Percentiles rank a stretch among this genome's conserved stretches.
Evolutionary conservation across 92 coral and sea anemone genomes (phyloP).

Genomic region (Paramuricea clavata): DNA sequence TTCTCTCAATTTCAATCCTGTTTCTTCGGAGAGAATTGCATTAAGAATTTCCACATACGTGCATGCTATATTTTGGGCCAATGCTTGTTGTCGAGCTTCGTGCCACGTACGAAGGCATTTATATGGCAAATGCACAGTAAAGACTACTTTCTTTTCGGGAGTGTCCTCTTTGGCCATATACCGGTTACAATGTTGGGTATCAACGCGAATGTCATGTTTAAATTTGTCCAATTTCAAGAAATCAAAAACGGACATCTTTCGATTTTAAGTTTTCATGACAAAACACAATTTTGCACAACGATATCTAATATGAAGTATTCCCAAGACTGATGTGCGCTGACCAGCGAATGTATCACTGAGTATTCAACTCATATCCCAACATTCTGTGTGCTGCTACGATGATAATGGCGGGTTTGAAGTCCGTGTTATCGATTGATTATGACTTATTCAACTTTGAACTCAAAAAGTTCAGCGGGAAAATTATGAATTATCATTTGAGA

Average conservation of each 20-base stretch:
- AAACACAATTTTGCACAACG: too few relatives aligned
- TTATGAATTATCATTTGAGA: neutral
- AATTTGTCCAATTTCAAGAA: neutral
- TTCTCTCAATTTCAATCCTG: too few relatives aligned
- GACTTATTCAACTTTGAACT: neutral
- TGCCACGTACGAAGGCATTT: neutral
- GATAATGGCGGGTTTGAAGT: neutral
- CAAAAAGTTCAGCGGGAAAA: neutral
- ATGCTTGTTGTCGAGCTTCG: neutral
- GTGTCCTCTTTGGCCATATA: neutral
- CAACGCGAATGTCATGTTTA: neutral
- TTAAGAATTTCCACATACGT: too few relatives aligned
- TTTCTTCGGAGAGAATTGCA: too few relatives aligned
- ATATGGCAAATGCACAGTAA: neutral
- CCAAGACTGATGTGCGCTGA: neutral
- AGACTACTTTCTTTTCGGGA: neutral
- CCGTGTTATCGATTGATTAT: neutral
- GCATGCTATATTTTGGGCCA: neutral
- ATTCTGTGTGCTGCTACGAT: neutral
- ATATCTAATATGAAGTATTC: neutral
- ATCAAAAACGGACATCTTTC: neutral
- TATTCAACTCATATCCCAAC: neutral
- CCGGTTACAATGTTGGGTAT: neutral
- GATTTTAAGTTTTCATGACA: neutral
- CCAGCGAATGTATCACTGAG: neutral